A percentile compares a stretch with the other conserved stretches of the same genome.
Evolutionary conservation across 2,888 invertebrate species (phyloP).

Genomic region (Drosophila vallismaia): DNA sequence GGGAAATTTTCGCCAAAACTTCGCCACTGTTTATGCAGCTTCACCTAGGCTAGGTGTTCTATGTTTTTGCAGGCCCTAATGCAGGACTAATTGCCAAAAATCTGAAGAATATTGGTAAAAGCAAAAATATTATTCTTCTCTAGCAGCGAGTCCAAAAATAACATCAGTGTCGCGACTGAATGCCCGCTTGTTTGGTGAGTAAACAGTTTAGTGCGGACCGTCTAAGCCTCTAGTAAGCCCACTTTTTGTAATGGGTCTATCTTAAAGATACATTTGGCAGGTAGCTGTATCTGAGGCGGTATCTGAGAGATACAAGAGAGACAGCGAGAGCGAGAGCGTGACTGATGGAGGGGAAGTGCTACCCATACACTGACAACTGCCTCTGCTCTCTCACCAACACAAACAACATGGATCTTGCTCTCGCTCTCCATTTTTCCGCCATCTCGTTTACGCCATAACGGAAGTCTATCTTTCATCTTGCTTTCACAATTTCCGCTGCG

Average conservation of each 20-base stretch:
- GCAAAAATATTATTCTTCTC: constrained; percentile 53
- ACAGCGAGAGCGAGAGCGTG: not conserved
- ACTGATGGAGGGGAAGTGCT: constrained; percentile 57
- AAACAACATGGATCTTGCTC: constrained; percentile 8
- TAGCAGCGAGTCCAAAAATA: constrained; percentile 23
- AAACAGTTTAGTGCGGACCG: constrained; percentile 66
- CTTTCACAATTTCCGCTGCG: constrained; percentile 54
- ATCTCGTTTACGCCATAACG: not conserved
- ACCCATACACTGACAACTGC: constrained; percentile 48
- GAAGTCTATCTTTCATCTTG: constrained; percentile 43
- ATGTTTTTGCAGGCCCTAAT: constrained; percentile 60
- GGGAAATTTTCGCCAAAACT: constrained; percentile 36
- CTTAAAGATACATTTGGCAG: constrained; percentile 46
- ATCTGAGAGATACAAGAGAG: constrained; percentile 23
- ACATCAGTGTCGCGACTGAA: constrained; percentile 13
- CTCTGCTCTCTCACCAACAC: constrained; percentile 21
- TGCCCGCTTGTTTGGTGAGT: constrained; percentile 62
- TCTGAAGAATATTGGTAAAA: constrained; percentile 49
- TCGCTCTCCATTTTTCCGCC: constrained; percentile 11
- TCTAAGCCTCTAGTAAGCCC: constrained; percentile 58
- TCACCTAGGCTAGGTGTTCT: not conserved
- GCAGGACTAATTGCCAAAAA: constrained; percentile 69
- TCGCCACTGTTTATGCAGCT: constrained; percentile 6
- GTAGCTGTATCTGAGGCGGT: constrained; percentile 59
- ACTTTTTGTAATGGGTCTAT: constrained; percentile 42